These are phyloP conservation scores for Agrotis clavis DNA, from an alignment of 2,888 invertebrate species.

Conservation along the genomic window DNA sequence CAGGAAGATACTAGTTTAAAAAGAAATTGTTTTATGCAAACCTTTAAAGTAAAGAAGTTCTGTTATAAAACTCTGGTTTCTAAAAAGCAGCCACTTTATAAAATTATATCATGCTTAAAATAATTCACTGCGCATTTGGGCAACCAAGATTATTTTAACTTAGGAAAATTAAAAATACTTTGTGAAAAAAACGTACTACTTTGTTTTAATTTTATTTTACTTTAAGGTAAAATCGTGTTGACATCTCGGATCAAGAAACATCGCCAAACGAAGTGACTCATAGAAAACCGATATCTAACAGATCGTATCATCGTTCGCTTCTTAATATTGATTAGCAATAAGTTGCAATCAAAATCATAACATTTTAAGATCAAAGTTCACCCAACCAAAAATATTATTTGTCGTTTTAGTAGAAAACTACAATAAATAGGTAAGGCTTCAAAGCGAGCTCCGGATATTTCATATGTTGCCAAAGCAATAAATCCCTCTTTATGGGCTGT, in stretches of 20 bases:
- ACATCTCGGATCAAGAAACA: no score
- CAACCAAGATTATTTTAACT: constrained; percentile 18
- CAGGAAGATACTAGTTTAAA: constrained; percentile 28
- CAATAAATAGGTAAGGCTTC: constrained; percentile 70
- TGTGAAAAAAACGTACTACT: no score
- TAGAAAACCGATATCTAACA: background rate
- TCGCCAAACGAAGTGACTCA: background rate
- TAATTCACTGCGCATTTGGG: background rate
- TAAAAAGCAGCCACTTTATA: constrained; percentile 7
- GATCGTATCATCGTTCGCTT: background rate
- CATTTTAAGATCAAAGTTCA: constrained; percentile 20
- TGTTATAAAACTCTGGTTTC: constrained; percentile 35
- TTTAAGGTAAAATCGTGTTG: no score
- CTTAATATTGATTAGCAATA: constrained; percentile 17
- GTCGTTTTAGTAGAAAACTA: constrained; percentile 60
- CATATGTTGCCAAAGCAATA: constrained; percentile 79
- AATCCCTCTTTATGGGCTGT: constrained; percentile 86
- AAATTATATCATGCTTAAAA: constrained; percentile 21
- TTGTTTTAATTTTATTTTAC: no score
- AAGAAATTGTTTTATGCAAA: constrained; percentile 36
- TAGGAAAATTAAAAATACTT: background rate
- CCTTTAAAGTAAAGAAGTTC: constrained; percentile 37
- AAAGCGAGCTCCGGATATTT: constrained; percentile 77
- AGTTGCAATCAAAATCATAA: constrained; percentile 2
- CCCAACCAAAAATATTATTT: constrained; percentile 50